Evolutionary conservation across 2,888 invertebrate genomes (phyloP), one percentile per base, ranked within the genome.

Genomic region (Pachymerium ferrugineum): DNA sequence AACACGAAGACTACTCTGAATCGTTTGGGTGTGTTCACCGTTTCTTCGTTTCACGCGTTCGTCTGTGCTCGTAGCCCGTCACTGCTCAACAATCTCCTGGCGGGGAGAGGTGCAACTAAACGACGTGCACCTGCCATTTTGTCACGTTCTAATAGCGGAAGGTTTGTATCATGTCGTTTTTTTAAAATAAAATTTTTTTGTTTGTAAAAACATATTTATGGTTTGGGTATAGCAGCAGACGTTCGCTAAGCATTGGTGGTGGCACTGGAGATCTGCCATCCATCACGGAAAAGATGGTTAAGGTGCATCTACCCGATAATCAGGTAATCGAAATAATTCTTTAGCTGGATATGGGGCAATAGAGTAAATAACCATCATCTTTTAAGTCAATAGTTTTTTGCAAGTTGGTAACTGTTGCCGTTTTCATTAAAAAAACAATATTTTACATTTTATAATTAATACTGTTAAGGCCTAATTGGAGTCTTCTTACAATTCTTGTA

Each of bases 1-100:
- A 90, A 93, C 79, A 96, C 97, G 78, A 97, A 97, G 86, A 91
- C 91, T 81, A 94, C 93, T 70, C 86, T 97, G 80, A 95, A 96
- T 86, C 93, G 95, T 83, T 86, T 97, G 81, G 97, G 97, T 76
- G 95, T 97, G 80, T 97, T 97, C 87, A 97, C 96, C 73, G 97
- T 97, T 79, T 97, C 96, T 74, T 96, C 96, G 78, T 95, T 97
- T 86, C 97, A 97, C 84, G 97, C 97, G 78, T 94, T 96, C 84
- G 96, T 97, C 79, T 96, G 96, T 84, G 96, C 97, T 75, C 89
- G 97, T 77, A 94, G 94, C 80, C 97, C 97, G 42, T 94, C 94
- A 74, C 85, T 94, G 79, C 88, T 95, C 78, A 94, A 94, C 86
- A 95, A 95, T 84, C 85, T 95, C 81, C 86, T 95, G 80, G 93